Evolutionary conservation across 2,113 vertebrate genomes (phyloP).

Genomic region (Cairina moschata): DNA sequence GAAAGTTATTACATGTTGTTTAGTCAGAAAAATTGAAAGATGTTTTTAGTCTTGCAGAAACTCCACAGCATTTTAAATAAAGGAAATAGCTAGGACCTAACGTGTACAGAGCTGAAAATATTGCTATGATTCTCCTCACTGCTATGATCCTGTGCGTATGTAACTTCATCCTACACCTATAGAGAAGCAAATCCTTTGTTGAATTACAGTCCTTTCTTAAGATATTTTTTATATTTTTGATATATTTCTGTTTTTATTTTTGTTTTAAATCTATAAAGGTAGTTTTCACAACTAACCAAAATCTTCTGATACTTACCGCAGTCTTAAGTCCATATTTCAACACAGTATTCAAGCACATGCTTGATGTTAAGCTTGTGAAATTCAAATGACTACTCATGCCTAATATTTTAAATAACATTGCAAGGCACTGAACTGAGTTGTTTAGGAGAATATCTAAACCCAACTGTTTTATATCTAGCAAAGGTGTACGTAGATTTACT

Average conservation of each 20-base stretch:
- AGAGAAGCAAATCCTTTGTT: neutral
- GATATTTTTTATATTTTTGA: rapidly evolving
- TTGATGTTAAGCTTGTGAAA: neutral
- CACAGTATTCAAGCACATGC: neutral
- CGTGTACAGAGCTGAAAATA: neutral
- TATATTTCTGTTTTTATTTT: neutral
- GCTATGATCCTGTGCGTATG: neutral
- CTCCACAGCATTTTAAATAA: neutral
- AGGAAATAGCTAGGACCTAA: neutral
- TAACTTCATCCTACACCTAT: rapidly evolving
- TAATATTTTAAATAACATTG: neutral
- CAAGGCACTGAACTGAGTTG: neutral
- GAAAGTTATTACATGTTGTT: neutral
- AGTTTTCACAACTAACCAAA: neutral
- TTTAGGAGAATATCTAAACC: neutral
- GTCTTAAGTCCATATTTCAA: neutral
- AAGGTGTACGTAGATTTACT: neutral
- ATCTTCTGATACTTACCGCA: neutral
- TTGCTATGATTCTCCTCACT: rapidly evolving
- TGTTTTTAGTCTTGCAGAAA: neutral
- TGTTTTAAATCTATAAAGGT: neutral
- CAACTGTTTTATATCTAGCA: neutral
- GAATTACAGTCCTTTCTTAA: neutral
- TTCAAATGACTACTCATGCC: neutral
- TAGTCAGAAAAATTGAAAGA: neutral